These are phyloP conservation scores for Sylvia borin DNA, from an alignment of 2,797 vertebrate genomes.

Conservation along the genomic window DNA sequence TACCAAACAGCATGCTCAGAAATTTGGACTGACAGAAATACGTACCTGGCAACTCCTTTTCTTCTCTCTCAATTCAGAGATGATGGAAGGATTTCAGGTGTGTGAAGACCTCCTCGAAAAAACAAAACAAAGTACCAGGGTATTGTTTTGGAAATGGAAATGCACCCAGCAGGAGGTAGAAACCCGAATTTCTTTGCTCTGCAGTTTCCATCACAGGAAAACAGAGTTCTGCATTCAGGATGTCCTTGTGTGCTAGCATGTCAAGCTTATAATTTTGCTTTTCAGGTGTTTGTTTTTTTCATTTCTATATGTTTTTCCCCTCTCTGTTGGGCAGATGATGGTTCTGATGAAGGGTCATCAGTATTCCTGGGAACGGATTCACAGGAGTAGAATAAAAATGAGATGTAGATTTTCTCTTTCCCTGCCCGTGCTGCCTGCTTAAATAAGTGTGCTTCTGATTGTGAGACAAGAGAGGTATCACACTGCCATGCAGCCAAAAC, in stretches of 20 bases:
- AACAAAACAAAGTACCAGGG: not conserved
- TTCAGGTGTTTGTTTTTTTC: not conserved
- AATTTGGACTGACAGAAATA: not conserved
- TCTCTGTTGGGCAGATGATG: not conserved
- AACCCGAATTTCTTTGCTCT: not conserved
- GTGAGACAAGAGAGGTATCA: accelerated
- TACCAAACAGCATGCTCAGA: not conserved
- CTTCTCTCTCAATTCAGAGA: not conserved
- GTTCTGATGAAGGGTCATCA: not conserved
- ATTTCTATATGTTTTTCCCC: not conserved
- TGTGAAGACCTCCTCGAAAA: not conserved
- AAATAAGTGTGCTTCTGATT: not conserved
- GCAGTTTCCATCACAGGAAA: not conserved
- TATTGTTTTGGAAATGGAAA: slow-evolving; percentile 40
- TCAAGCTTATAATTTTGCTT: not conserved
- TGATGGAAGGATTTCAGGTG: not conserved
- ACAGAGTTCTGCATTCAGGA: not conserved
- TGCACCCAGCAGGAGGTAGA: not conserved
- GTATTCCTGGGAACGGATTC: not conserved
- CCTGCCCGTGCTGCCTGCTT: not conserved
- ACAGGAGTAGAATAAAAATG: not conserved
- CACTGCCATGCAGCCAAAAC: not conserved
- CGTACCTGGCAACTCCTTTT: not conserved
- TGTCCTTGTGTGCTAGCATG: not conserved
- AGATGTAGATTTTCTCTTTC: not conserved